Base-by-base conservation (phyloP, 2,888 invertebrate species). In the Noctua pronuba region DNA sequence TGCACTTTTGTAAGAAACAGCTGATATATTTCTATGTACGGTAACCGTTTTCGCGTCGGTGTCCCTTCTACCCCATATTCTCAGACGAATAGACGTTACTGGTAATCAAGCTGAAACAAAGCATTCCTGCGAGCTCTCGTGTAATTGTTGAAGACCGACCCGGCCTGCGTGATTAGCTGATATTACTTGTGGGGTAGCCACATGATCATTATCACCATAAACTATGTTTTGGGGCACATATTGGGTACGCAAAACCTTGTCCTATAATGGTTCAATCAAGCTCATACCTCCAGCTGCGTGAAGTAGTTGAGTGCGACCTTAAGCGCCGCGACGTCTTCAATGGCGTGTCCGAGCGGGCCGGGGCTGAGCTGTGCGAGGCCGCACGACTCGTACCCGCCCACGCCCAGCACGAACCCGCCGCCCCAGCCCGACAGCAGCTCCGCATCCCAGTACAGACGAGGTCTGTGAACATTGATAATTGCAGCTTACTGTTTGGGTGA, bases 261-360 rank as follows among this genome's bases (percentile, higher is more conserved):
- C 16, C 28, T 16, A 18, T 18, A 65, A 64, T n/a, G n/a, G 24
- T 64, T 64, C 2, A 38, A 38, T 10, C 41, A 44, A 62, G 24
- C 13, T 44, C 55, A 0, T 92, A 98, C 98, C 97, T 99, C 99
- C 0, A 98, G 96, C 94, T 99, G 99, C 13, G 98, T 98, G 88
- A 99, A 97, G 95, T 99, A 99, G 95, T 99, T 98, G 85, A 99
- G 96, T 85, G 98, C 98, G 49, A 99, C 97, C 88, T 98, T 95
- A 46, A 99, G 95, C 71, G 98, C 97, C 18, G 99, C 98, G 58
- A 98, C 93, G 91, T 98, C 98, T 94, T 92, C 97, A 94, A 89
- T 84, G 69, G 95, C 94, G 92, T 97, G 97, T 38, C 98, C 97
- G 4, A 94, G 96, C 76, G 98, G 97, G 73, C 98, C 97, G 35